These are phyloP conservation scores for Andrena trimmerana DNA, from an alignment of 2,888 invertebrate species.

Conservation along the genomic window DNA sequence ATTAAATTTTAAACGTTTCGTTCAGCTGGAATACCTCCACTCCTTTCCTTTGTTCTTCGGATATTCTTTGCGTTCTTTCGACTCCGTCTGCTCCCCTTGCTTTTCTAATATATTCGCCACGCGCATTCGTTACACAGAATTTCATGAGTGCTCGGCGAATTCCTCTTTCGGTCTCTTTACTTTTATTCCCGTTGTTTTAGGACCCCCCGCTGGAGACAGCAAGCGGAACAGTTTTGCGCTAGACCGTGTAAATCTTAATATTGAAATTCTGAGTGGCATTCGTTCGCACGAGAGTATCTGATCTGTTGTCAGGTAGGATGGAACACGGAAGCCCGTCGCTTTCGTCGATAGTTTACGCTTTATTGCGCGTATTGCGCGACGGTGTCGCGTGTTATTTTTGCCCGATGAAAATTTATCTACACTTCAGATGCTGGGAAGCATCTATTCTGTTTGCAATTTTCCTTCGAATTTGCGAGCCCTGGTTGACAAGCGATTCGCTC, in stretches of 20 bases:
- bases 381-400: background rate
- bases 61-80: too few species aligned
- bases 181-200: too few species aligned
- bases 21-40: background rate
- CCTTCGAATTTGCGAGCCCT: slow-evolving; percentile 54
- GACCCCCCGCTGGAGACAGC: too few species aligned
- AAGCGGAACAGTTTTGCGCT: too few species aligned
- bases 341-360: slow-evolving; percentile 9
- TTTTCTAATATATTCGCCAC: too few species aligned
- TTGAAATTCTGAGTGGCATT: background rate
- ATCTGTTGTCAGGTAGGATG: background rate
- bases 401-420: slow-evolving; percentile 14
- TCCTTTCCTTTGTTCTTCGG: background rate
- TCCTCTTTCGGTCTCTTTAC: too few species aligned
- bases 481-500: slow-evolving; percentile 36
- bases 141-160: too few species aligned
- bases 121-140: too few species aligned
- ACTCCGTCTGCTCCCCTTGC: too few species aligned
- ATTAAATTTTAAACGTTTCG: background rate
- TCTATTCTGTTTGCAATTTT: slow-evolving; percentile 52
- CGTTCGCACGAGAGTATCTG: background rate
- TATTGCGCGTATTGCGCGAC: background rate
- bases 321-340: background rate
- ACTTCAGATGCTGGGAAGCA: background rate
- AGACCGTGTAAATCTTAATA: background rate